Percentiles rank a stretch among this genome's conserved stretches.
Conservation (phyloP, 2,113 vertebrate species). For the Neolamprologus hecqui region DNA sequence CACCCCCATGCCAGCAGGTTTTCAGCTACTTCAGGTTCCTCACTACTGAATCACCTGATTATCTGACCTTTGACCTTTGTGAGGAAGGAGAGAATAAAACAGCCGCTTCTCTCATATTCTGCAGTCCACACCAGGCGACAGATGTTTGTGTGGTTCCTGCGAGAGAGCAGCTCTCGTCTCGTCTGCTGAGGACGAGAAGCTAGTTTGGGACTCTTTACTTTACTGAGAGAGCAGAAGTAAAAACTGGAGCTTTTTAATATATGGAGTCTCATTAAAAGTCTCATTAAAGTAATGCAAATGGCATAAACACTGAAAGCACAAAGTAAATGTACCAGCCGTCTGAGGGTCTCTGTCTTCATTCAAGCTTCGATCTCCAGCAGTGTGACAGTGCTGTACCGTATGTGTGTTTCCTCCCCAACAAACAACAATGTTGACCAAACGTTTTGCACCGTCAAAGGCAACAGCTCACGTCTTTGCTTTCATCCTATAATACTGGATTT, state of each 20-base stretch:
- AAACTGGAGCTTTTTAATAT: background rate
- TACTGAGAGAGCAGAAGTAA: background rate
- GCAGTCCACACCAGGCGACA: background rate
- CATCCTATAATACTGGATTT: background rate
- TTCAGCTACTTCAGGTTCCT: background rate
- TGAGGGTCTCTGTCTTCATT: background rate
- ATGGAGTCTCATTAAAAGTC: background rate
- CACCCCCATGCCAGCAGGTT: background rate
- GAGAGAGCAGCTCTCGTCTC: background rate
- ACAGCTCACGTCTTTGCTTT: fast-evolving
- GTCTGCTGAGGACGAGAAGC: background rate
- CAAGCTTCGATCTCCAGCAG: background rate
- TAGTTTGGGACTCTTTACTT: background rate
- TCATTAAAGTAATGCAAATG: background rate
- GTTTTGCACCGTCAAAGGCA: background rate
- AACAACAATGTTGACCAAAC: background rate
- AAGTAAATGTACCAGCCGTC: background rate
- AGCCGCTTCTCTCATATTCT: background rate
- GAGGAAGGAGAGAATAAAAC: background rate
- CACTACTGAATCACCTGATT: background rate
- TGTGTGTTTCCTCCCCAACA: background rate
- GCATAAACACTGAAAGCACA: background rate
- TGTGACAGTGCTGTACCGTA: background rate
- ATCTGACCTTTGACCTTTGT: background rate
- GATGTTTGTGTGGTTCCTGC: background rate